Evolutionary conservation across 2,797 vertebrate species (phyloP), one percentile per base, ranked within the genome.

Genomic region (Acipenser transmontanus): DNA sequence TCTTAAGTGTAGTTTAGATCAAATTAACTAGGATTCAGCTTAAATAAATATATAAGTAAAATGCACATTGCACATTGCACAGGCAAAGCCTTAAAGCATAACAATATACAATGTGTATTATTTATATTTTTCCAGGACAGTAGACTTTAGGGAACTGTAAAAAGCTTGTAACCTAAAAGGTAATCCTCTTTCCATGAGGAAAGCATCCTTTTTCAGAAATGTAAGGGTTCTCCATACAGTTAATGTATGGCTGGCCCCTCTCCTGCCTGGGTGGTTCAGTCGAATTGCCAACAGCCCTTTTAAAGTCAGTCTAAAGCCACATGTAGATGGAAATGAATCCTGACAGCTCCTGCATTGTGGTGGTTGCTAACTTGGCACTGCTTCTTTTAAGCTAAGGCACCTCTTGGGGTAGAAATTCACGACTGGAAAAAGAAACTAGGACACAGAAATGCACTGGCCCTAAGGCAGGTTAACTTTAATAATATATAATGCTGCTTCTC

Each of bases 361-460:
- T 69, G 61, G 66, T 63, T 67, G 48, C 72, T 69, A 57, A 62
- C 59, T 71, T 64, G 63, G 20, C 56, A 63, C 62, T 71, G 59
- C 60, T 50, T 12, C 67, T 72, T 70, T 76, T 72, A 74, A 73
- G 48, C 49, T 13, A 59, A 62, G 34, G 56, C 71, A 76, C 70
- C 71, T 79, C 71, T 74, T 66, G 71, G 73, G 74, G 69, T 68
- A 61, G 9, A 69, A 72, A 73, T 63, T 59, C 66, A 71, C 69
- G 66, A 51, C 14, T 63, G 67, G 68, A 71, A 69, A 71, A 56
- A 14, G 74, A 76, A 79, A 79, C 64, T 59, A 71, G 80, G 78
- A 74, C 72, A 76, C n/a, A 60, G 68, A 64, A 67, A 70, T 67
- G 65, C 69, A 56, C 70, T 57, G 60, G 12, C 50, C 75, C 66